Evolutionary conservation across 2,888 invertebrate genomes (phyloP), one percentile per base, ranked within the genome.

Genomic region (Acanthosepion esculentum): DNA sequence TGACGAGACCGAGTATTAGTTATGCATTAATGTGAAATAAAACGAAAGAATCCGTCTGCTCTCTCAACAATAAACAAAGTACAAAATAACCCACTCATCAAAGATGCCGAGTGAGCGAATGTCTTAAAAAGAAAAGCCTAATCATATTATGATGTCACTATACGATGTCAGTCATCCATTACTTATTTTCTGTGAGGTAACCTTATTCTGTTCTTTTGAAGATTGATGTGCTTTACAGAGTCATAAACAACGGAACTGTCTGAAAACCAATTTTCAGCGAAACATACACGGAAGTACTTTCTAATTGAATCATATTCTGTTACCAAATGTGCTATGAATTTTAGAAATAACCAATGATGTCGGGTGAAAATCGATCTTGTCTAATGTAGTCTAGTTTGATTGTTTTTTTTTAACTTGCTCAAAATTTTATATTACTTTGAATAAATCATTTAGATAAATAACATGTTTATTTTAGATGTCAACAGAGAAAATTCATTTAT

Each of bases 221-320:
- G 78, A 78, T 78, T 78, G 78, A 78, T 78, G 78, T 23, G n/a
- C 12, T 78, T 78, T 78, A 8, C n/a, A 33, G 18, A n/a, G 78
- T 78, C n/a, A 78, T 78, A 78, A 78, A 78, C 78, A 78, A 78
- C n/a, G n/a, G 78, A 78, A 33, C 78, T 78, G 78, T n/a, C 78
- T 78, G 78, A 78, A 78, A 78, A n/a, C 10, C n/a, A 78, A 78
- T 78, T 78, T 78, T 78, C 78, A 78, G 33, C 78, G 78, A n/a
- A 78, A 78, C 78, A 12, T 78, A 78, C 78, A 78, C 78, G 78
- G 78, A n/a, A 78, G n/a, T 78, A 78, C 78, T 78, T 78, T 78
- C 78, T 78, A 78, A 78, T 78, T 78, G 78, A 78, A 78, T 78
- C 78, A 78, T 78, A 78, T 78, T n/a, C n/a, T 10, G 78, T 78